Conservation (phyloP, 2,888 invertebrate genomes). For the Tuta absoluta region DNA sequence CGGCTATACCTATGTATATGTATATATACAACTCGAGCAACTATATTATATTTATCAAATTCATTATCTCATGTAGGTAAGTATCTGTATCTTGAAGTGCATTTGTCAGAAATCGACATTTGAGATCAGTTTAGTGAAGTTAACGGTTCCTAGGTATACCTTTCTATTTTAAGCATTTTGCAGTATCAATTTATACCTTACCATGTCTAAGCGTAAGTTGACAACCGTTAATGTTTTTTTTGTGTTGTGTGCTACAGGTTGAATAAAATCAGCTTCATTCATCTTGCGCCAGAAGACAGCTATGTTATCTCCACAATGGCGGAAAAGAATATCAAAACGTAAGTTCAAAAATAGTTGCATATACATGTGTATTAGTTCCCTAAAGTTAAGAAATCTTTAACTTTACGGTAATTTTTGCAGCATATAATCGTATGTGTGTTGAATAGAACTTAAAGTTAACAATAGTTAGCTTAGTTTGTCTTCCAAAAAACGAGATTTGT, state of each 20-base stretch:
- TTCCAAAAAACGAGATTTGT: background rate
- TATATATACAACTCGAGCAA: too few relatives aligned
- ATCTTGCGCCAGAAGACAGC: background rate
- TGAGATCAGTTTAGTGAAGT: too few relatives aligned
- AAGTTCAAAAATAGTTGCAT: constrained; percentile 43
- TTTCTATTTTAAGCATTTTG: too few relatives aligned
- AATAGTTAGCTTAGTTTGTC: background rate
- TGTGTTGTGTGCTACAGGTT: constrained; percentile 8
- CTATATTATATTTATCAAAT: background rate
- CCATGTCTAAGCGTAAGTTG: too few relatives aligned
- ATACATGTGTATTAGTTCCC: background rate
- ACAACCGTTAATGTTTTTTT: background rate
- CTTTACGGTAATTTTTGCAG: background rate
- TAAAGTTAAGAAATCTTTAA: too few relatives aligned
- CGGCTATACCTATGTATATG: too few relatives aligned
- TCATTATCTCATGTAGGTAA: background rate
- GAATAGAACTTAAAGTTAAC: background rate
- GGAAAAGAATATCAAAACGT: constrained; percentile 63
- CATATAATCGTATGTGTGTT: background rate
- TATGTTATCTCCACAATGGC: constrained; percentile 57
- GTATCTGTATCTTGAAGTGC: too few relatives aligned
- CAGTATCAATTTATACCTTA: too few relatives aligned
- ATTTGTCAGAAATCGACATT: too few relatives aligned
- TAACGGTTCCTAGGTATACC: too few relatives aligned
- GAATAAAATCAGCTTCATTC: background rate